Evolutionary conservation across 2,113 vertebrate genomes (phyloP).

Genomic region (Antechinus stuartii): DNA sequence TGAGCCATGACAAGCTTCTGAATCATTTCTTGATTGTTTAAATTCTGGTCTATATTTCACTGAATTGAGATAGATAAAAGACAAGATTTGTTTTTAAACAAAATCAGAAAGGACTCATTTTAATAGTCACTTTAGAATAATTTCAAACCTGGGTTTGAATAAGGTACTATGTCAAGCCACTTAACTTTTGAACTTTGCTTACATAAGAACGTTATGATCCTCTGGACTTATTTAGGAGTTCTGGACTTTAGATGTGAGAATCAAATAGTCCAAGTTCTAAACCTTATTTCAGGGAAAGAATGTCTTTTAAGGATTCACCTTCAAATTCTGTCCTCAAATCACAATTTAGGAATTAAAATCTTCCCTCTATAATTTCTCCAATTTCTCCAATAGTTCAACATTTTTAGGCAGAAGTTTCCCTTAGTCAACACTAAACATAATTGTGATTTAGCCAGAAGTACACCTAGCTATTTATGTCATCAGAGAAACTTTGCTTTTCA

Average conservation of each 20-base stretch:
- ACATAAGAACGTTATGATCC: background rate
- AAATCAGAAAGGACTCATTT: no score
- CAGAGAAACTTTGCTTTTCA: background rate
- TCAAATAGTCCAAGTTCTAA: background rate
- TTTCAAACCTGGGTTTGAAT: no score
- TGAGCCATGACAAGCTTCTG: no score
- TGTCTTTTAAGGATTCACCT: background rate
- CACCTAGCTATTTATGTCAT: background rate
- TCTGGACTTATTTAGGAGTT: background rate
- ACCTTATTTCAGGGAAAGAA: background rate
- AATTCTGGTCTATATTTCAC: no score
- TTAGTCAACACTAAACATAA: background rate
- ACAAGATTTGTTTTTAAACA: no score
- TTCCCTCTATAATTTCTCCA: background rate
- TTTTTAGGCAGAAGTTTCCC: background rate
- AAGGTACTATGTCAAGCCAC: no score
- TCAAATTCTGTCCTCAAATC: background rate
- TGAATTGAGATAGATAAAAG: no score
- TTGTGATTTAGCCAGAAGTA: background rate
- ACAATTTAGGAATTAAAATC: slow-evolving; percentile 12
- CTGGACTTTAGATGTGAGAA: background rate
- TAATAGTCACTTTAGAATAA: no score
- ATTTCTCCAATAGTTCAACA: background rate
- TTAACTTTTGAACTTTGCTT: background rate
- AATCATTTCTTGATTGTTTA: no score